Evolutionary conservation across 2,888 invertebrate genomes (phyloP), one percentile per base, ranked within the genome.

Genomic region (Hoplodrina ambigua): DNA sequence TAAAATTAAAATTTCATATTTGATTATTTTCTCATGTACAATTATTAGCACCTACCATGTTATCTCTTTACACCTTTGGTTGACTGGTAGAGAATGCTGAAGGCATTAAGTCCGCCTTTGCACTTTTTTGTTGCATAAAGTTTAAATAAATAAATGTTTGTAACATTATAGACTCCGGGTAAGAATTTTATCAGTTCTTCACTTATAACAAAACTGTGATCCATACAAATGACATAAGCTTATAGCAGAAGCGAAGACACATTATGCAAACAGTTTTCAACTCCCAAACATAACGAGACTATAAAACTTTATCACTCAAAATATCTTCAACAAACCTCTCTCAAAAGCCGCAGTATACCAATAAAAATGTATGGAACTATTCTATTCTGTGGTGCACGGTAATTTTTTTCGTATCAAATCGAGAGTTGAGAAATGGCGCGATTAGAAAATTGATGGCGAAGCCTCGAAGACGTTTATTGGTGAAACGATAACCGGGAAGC

Each of bases 381-480:
- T 52, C 19, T 75, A 75, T 46, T 41, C 80, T 83, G 71, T 81
- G 82, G 70, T 55, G 0, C 0, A 1, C 15, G 20, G 71, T 65
- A 62, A 20, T 80, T 83, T 84, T 79, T 84, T 80, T 71, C 74
- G 65, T 81, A 77, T 84, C 81, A 66, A 73, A 73, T 20, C 65
- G 60, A 11, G 59, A 30, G 67, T 70, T 83, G 83, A 84, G 60
- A 80, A 84, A 83, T 84, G 81, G 66, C 8, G 33, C 73, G 72
- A 83, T 84, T 84, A 84, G 65, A 70, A 76, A 82, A 83, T 84
- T 83, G 85, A 84, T 84, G 83, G 83, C 57, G 55, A 60, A 75
- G 59, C 65, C 69, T 58, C 52, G 33, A 59, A 69, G 77, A 71
- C 82, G 72, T 76, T 83, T 83, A 83, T 82, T 84, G 79, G 77